Evolutionary conservation across 2,797 vertebrate species (phyloP).

Genomic region (Urophycis tenuis): DNA sequence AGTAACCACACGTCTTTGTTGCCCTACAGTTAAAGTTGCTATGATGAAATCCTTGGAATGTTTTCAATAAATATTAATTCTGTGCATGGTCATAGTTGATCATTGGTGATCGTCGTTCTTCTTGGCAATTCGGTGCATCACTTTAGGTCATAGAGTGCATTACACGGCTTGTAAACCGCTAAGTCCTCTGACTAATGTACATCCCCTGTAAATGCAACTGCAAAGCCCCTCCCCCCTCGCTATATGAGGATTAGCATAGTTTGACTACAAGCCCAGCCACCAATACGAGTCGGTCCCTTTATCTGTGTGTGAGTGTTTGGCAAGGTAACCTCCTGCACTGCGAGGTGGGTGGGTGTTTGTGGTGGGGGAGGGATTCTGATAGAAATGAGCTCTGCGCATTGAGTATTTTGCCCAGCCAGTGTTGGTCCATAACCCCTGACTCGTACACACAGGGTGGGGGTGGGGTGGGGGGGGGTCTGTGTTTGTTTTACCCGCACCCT

Average conservation of each 20-base stretch:
- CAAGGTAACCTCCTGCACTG: conserved; percentile 48
- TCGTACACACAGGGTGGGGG: not conserved
- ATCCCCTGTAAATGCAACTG: conserved; percentile 11
- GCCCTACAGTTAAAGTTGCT: not conserved
- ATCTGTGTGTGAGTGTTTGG: conserved; percentile 7
- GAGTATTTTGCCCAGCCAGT: not conserved
- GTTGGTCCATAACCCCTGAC: too few species aligned
- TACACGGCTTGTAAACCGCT: conserved; percentile 10
- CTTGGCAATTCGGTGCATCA: not conserved
- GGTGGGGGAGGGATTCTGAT: too few species aligned
- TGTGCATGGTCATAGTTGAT: too few species aligned
- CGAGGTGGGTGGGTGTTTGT: conserved; percentile 2
- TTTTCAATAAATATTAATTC: not conserved
- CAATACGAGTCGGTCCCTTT: conserved; percentile 20
- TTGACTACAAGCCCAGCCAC: conserved; percentile 24
- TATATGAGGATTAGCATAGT: conserved; percentile 38
- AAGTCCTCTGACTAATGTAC: conserved; percentile 8
- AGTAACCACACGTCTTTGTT: not conserved
- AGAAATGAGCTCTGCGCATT: not conserved
- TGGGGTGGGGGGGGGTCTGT: conserved; percentile 15
- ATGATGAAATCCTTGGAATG: not conserved
- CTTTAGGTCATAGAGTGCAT: conserved; percentile 13
- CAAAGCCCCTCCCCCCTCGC: conserved; percentile 22
- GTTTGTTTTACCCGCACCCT: conserved; percentile 59
- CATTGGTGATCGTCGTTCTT: too few species aligned